Percentiles rank a stretch among this genome's conserved stretches.
Evolutionary conservation across 2,888 invertebrate genomes (phyloP).

Genomic region (Cotesia congregata): DNA sequence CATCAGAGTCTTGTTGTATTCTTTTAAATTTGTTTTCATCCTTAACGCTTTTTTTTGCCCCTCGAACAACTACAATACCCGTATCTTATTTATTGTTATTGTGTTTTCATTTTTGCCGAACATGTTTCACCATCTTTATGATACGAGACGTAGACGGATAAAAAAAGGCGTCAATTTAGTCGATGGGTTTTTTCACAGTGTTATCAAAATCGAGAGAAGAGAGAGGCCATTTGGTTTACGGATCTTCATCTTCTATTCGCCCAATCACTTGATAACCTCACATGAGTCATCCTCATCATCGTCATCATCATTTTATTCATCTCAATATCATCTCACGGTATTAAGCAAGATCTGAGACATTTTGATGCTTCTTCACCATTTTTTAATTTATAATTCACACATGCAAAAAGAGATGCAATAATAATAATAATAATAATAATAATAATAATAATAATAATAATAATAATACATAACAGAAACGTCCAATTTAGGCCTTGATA

Average conservation of each 20-base stretch:
- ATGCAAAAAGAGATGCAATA: neutral
- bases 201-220: constrained; percentile 14
- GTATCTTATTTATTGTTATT: constrained; percentile 5
- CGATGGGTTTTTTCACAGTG: constrained; percentile 12
- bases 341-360: too few relatives aligned
- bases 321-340: too few relatives aligned
- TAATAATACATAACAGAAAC: neutral
- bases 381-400: too few relatives aligned
- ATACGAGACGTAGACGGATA: neutral
- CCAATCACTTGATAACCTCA: constrained; percentile 12
- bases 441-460: too few relatives aligned
- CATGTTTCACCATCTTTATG: constrained; percentile 11
- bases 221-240: constrained; percentile 3
- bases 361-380: too few relatives aligned
- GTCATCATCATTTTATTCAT: too few relatives aligned
- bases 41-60: neutral
- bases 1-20: constrained; percentile 34
- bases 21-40: constrained; percentile 27
- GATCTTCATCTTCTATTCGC: neutral
- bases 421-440: neutral
- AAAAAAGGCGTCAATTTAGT: neutral
- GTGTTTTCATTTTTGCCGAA: constrained; percentile 7
- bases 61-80: neutral
- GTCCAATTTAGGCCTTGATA: neutral
- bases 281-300: neutral